A percentile compares a stretch with the other conserved stretches of the same genome.
Evolutionary conservation across 2,113 vertebrate genomes (phyloP).

Genomic region (Elachura formosa): DNA sequence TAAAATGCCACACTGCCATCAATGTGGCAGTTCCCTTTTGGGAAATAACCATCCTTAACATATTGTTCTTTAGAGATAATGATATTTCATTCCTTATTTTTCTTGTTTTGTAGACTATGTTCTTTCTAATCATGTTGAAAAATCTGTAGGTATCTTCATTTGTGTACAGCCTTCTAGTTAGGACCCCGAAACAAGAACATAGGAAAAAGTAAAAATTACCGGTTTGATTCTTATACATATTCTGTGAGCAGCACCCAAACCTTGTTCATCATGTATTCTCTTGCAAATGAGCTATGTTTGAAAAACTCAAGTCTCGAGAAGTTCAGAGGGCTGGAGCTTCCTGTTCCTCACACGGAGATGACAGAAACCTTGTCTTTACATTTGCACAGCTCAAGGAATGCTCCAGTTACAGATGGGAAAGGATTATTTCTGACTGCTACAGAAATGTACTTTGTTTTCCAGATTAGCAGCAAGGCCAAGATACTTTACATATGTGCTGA

Average conservation of each 20-base stretch:
- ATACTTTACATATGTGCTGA: not conserved
- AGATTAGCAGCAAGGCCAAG: not conserved
- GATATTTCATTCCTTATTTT: not conserved
- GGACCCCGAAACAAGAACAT: slow-evolving; percentile 23
- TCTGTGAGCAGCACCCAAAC: slow-evolving; percentile 14
- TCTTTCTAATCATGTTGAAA: not conserved
- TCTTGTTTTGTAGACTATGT: slow-evolving; percentile 31
- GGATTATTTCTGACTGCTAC: not conserved
- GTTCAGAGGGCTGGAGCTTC: not conserved
- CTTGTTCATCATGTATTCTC: not conserved
- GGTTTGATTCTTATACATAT: slow-evolving; percentile 46
- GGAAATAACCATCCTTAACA: not conserved
- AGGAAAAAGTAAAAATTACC: slow-evolving; percentile 45
- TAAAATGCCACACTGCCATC: not conserved
- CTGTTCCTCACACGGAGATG: not conserved
- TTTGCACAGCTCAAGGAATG: not conserved
- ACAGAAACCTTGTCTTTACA: not conserved
- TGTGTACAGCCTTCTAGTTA: slow-evolving; percentile 25
- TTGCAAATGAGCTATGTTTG: slow-evolving; percentile 37
- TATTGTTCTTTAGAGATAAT: not conserved
- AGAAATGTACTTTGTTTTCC: not conserved
- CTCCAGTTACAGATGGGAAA: not conserved
- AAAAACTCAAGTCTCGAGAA: not conserved
- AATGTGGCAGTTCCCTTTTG: not conserved
- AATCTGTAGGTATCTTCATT: not conserved